Conservation (phyloP, 2,113 vertebrate species). For the Pseudonaja textilis region DNA sequence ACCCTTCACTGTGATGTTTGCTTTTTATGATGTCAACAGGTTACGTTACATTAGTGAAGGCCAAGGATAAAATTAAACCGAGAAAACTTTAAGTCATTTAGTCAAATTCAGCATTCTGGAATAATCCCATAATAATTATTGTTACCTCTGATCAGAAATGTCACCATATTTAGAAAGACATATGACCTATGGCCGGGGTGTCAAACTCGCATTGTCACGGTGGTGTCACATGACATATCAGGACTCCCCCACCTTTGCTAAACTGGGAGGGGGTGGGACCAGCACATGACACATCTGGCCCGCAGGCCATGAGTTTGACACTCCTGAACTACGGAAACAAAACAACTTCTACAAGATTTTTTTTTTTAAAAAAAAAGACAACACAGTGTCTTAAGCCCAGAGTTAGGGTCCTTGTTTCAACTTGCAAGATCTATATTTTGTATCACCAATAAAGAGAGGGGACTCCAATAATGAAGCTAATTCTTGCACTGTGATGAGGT, state of each 20-base stretch:
- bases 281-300: too few relatives aligned
- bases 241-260: too few relatives aligned
- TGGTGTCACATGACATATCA: too few relatives aligned
- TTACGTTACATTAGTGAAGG: background rate
- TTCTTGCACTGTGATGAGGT: background rate
- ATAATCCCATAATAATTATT: conserved; percentile 34
- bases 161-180: conserved; percentile 55
- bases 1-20: conserved; percentile 10
- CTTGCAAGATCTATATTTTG: conserved; percentile 36
- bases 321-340: conserved; percentile 35
- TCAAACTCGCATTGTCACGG: too few relatives aligned
- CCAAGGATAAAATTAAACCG: background rate
- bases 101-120: conserved; percentile 25
- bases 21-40: conserved; percentile 24
- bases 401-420: conserved; percentile 46
- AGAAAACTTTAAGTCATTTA: conserved; percentile 7
- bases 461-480: conserved; percentile 24
- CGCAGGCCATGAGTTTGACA: too few relatives aligned
- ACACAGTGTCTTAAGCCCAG: conserved; percentile 14
- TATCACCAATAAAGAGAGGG: conserved; percentile 47
- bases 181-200: conserved; percentile 20
- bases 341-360: conserved; percentile 51
- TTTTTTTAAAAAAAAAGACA: conserved; percentile 44
- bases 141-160: conserved; percentile 48
- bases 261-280: too few relatives aligned